Evolutionary conservation across 2,888 invertebrate species (phyloP).

Genomic region (Nudaria mundana): DNA sequence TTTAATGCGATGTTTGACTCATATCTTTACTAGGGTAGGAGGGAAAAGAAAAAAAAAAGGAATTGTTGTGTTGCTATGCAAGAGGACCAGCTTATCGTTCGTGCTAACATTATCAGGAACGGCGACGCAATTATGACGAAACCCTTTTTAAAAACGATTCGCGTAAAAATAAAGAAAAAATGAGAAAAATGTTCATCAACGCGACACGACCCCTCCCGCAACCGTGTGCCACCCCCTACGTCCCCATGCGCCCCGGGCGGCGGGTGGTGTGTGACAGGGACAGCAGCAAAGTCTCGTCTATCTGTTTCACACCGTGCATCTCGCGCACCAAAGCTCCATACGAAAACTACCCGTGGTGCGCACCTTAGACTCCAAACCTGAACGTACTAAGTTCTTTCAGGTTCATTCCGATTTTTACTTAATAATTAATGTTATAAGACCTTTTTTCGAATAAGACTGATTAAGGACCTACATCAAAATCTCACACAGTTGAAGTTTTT

Average conservation of each 20-base stretch:
- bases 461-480: conserved; percentile 34
- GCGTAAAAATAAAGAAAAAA: conserved; percentile 78
- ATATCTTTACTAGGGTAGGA: not conserved
- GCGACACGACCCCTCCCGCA: conserved; percentile 71
- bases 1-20: conserved; percentile 8
- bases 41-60: conserved; percentile 13
- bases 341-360: conserved; percentile 79
- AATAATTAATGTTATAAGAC: not conserved
- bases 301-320: conserved; percentile 62
- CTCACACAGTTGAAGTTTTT: conserved; percentile 58
- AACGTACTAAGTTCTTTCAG: conserved; percentile 35
- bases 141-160: conserved; percentile 81
- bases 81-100: conserved; percentile 55
- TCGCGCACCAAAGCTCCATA: conserved; percentile 75
- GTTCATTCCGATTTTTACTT: conserved; percentile 18
- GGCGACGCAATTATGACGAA: conserved; percentile 78
- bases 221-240: conserved; percentile 40
- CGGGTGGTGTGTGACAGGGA: conserved; percentile 65
- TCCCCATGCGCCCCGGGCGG: conserved; percentile 58
- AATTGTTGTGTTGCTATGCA: conserved; percentile 28
- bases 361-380: conserved; percentile 36
- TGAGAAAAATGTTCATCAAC: conserved; percentile 81
- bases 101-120: conserved; percentile 68
- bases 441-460: conserved; percentile 5
- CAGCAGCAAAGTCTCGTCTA: conserved; percentile 39